Evolutionary conservation across 1,140 invertebrate species (phyloP).

Genomic region (Solenopsis fugax): DNA sequence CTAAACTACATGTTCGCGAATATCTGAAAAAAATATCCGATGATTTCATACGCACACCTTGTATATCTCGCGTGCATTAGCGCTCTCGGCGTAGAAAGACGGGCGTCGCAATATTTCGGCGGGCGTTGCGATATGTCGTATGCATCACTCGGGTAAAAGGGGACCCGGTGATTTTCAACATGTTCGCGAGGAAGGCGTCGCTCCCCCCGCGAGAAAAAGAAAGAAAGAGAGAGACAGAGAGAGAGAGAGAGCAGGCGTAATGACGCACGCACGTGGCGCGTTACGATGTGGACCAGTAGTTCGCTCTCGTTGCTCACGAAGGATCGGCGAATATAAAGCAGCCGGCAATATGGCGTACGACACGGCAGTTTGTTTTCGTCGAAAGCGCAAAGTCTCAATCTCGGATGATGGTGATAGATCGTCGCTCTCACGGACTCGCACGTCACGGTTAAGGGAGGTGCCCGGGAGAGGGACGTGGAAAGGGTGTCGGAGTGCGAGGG

Average conservation of each 20-base stretch:
- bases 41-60: neutral
- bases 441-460: neutral
- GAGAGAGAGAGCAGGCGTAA: slow-evolving; percentile 46
- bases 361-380: slow-evolving; percentile 72
- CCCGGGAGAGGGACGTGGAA: neutral
- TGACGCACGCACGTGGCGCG: slow-evolving; percentile 68
- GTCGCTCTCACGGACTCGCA: slow-evolving; percentile 57
- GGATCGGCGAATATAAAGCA: slow-evolving; percentile 77
- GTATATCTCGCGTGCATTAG: slow-evolving; percentile 38
- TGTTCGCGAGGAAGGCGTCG: slow-evolving; percentile 28
- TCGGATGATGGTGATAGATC: slow-evolving; percentile 77
- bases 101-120: slow-evolving; percentile 37
- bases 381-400: slow-evolving; percentile 76
- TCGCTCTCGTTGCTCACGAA: slow-evolving; percentile 52
- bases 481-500: slow-evolving; percentile 46
- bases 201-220: neutral
- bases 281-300: slow-evolving; percentile 23
- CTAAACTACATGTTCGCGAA: neutral
- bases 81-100: neutral
- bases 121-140: slow-evolving; percentile 1
- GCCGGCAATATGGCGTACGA: slow-evolving; percentile 59
- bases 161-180: slow-evolving; percentile 28
- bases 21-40: neutral
- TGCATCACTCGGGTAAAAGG: slow-evolving; percentile 11
- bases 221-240: slow-evolving; percentile 9